These are phyloP conservation scores for Odontomyia ornata DNA, from an alignment of 2,888 invertebrate species.

Conservation along the genomic window DNA sequence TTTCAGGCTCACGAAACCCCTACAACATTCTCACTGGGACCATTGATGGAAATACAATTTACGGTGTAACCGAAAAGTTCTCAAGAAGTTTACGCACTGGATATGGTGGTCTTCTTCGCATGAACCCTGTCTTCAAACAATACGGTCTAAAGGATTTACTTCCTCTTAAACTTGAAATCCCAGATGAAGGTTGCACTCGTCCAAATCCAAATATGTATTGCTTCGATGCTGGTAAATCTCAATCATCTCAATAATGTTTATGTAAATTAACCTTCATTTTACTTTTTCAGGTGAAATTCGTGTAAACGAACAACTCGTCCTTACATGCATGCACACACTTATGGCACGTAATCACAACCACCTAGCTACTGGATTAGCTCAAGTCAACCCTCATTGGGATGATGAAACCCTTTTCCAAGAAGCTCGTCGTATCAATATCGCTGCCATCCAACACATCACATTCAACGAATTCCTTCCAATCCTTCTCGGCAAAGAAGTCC, in stretches of 20 bases:
- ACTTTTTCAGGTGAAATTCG: constrained; percentile 79
- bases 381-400: constrained; percentile 91
- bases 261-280: background rate
- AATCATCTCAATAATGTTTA: background rate
- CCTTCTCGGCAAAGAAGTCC: constrained; percentile 86
- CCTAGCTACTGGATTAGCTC: constrained; percentile 77
- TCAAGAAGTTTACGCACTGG: constrained; percentile 84
- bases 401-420: constrained; percentile 93
- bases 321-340: constrained; percentile 90
- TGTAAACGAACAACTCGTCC: constrained; percentile 88
- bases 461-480: constrained; percentile 92
- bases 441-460: constrained; percentile 88
- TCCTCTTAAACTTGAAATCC: constrained; percentile 87
- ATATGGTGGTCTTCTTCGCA: constrained; percentile 81
- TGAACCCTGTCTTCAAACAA: constrained; percentile 89
- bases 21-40: constrained; percentile 88
- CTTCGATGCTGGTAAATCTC: constrained; percentile 82
- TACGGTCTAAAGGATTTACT: constrained; percentile 88
- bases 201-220: constrained; percentile 91
- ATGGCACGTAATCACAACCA: constrained; percentile 93
- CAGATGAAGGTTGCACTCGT: constrained; percentile 91
- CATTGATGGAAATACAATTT: constrained; percentile 89
- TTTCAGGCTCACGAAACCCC: constrained; percentile 78
- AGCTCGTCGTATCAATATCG: constrained; percentile 83
- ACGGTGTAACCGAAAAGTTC: constrained; percentile 85